Evolutionary conservation across 1,140 invertebrate genomes (phyloP).

Genomic region (Drosophila takahashii): DNA sequence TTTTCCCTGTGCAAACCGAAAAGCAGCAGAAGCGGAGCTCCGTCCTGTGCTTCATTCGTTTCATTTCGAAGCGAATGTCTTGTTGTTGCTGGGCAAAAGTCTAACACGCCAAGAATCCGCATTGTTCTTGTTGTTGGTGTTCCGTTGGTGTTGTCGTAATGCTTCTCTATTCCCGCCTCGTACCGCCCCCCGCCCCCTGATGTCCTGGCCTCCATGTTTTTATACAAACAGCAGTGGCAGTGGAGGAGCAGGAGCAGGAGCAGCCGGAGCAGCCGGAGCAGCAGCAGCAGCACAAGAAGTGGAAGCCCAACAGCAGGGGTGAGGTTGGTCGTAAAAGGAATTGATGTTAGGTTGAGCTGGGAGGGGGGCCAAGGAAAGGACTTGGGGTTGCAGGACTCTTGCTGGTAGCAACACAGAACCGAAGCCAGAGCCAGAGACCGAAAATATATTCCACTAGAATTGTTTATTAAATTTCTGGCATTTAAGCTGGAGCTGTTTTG

Average conservation of each 20-base stretch:
- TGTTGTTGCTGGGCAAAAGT: conserved; percentile 70
- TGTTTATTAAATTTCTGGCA: conserved; percentile 82
- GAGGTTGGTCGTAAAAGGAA: conserved; percentile 27
- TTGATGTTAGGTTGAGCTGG: conserved; percentile 45
- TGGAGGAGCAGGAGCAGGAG: conserved; percentile 20
- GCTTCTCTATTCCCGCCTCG: conserved; percentile 37
- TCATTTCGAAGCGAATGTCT: conserved; percentile 49
- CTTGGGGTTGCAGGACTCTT: conserved; percentile 39
- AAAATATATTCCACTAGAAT: conserved; percentile 78
- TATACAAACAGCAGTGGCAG: conserved; percentile 64
- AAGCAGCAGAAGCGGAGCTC: conserved; percentile 50
- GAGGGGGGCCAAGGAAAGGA: conserved; percentile 19
- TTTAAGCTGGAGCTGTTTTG: conserved; percentile 72
- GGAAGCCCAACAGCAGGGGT: conserved; percentile 18
- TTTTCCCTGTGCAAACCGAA: conserved; percentile 10
- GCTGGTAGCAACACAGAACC: conserved; percentile 40
- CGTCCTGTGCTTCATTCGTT: conserved; percentile 42
- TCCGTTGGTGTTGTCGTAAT: conserved; percentile 61
- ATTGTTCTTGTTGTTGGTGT: conserved; percentile 66
- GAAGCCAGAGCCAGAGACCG: conserved; percentile 5
- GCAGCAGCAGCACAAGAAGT: conserved; percentile 54
- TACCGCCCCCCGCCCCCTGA: background rate
- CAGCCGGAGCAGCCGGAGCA: conserved; percentile 41
- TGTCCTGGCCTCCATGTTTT: conserved; percentile 59
- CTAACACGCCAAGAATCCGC: conserved; percentile 79